Evolutionary conservation across 2,797 vertebrate genomes (phyloP), one percentile per base, ranked within the genome.

Genomic region (Myotis vivesi): DNA sequence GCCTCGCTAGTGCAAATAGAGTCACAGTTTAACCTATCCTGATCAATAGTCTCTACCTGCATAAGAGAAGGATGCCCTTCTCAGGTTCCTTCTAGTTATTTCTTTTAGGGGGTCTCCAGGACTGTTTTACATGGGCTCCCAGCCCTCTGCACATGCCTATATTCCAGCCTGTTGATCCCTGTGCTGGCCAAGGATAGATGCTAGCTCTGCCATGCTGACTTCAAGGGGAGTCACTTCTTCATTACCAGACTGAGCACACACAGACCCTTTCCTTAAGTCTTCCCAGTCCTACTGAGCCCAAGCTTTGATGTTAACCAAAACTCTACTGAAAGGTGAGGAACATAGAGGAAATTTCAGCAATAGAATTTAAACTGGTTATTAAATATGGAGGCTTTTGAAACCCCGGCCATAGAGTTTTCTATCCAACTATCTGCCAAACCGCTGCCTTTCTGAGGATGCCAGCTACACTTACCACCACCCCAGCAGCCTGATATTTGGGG

Each of bases 51-150:
- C 28, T 49, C 41, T 49, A 73, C 59, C n/a, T 81, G 81, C 13
- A 0, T 28, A 20, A 85, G n/a, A 72, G 12, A 15, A 51, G 53
- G 59, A 72, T 17, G 62, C 28, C 68, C 79, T 88, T 81, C 89
- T 89, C 69, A 57, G 51, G n/a, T 86, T 91, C 62, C 79, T 92
- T 41, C 79, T 86, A 1, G 49, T 89, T 92, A 57, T 89, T 92
- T 79, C 80, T 83, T 82, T 71, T 30, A 19, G 46, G 66, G n/a
- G 80, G 6, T 76, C 62, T 86, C 13, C 1, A 2, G 30, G 55
- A 6, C 36, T 44, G 7, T 51, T 82, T 75, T 44, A 53, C 3
- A 15, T 0, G 9, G 41, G 22, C 55, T 84, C 25, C 69, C n/a
- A 84, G 59, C 7, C 57, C 20, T 69, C 23, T 36, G 11, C 12